A percentile compares a stretch with the other conserved stretches of the same genome.
Conservation (phyloP, 2,113 vertebrate genomes). For the Anser cygnoides region DNA sequence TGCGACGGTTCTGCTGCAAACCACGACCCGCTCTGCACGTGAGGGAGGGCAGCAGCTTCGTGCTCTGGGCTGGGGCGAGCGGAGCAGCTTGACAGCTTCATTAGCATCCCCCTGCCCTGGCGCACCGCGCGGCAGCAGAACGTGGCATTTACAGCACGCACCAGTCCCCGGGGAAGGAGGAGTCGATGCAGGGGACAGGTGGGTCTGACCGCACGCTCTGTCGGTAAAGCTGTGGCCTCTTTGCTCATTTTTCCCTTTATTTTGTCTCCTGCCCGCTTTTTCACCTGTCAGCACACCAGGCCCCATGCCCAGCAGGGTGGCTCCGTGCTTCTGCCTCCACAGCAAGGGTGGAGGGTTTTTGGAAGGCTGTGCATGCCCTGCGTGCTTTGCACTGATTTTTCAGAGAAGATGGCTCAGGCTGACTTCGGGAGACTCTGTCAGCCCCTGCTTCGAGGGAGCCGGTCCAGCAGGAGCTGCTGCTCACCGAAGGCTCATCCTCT, state of each 20-base stretch:
- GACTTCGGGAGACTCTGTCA: accelerated
- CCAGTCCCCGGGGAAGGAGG: background rate
- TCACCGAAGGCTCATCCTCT: background rate
- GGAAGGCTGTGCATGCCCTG: background rate
- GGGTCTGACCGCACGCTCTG: background rate
- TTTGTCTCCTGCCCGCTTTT: background rate
- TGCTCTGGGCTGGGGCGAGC: background rate
- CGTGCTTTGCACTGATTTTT: background rate
- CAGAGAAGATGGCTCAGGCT: background rate
- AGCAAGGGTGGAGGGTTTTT: background rate
- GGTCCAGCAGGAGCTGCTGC: background rate
- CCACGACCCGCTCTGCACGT: accelerated
- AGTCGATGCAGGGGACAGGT: background rate
- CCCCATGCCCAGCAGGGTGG: background rate
- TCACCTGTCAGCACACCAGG: background rate
- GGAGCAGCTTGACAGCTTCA: background rate
- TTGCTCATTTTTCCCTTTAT: background rate
- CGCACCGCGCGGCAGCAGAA: background rate
- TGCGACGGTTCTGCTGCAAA: background rate
- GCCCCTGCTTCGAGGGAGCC: background rate
- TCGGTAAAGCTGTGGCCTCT: background rate
- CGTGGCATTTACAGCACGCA: background rate
- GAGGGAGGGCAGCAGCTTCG: background rate
- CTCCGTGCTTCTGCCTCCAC: background rate
- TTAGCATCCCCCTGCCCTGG: accelerated